These are phyloP conservation scores for Echinarachnius parma DNA, from an alignment of 53 echinoderm and acorn worm genomes.

Conservation along the genomic window DNA sequence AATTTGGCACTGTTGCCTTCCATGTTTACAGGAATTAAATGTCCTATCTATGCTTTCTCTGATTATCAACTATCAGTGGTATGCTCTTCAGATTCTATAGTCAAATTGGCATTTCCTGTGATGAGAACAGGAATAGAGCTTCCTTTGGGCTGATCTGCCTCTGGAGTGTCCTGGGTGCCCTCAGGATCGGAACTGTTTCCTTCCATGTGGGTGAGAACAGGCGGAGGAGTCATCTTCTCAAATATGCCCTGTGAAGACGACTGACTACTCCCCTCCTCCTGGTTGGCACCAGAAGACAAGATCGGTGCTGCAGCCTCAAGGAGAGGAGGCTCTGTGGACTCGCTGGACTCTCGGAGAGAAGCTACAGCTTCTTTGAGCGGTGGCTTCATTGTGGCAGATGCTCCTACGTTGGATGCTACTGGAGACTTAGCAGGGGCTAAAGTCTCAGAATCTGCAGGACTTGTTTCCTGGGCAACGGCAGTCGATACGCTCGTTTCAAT, in stretches of 20 bases:
- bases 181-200: not conserved
- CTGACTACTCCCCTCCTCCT: not conserved
- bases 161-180: not conserved
- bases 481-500: not conserved
- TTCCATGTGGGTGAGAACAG: constrained; percentile 6
- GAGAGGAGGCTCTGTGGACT: constrained; percentile 18
- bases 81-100: too few species aligned
- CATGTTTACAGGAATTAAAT: too few species aligned
- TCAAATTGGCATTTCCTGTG: too few species aligned
- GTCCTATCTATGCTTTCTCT: too few species aligned
- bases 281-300: not conserved
- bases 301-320: constrained; percentile 23
- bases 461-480: not conserved
- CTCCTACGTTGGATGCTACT: not conserved
- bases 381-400: not conserved
- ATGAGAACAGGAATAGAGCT: too few species aligned
- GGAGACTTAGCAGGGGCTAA: not conserved
- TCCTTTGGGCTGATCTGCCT: too few species aligned
- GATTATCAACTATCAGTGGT: too few species aligned
- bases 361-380: constrained; percentile 32
- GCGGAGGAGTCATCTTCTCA: constrained; percentile 33
- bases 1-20: too few species aligned
- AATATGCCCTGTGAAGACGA: constrained; percentile 13
- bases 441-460: not conserved
- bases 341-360: not conserved